Percentiles rank a stretch among this genome's conserved stretches.
Evolutionary conservation across 2,797 vertebrate species (phyloP).

Genomic region (Galagoides demidoff): DNA sequence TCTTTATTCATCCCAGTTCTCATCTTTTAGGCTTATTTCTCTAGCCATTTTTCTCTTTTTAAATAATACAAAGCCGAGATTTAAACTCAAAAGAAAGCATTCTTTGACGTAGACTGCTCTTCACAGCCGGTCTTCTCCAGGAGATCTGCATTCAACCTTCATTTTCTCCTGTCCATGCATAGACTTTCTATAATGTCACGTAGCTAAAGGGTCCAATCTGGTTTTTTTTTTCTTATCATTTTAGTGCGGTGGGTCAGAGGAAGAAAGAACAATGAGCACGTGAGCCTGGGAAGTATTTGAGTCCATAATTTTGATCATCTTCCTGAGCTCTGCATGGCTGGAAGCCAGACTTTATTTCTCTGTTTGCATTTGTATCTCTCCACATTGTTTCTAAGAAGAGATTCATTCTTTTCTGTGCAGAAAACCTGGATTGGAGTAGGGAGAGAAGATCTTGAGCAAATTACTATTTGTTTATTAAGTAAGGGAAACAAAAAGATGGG

Average conservation of each 20-base stretch:
- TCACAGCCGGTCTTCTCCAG: background rate
- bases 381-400: background rate
- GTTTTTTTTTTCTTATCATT: background rate
- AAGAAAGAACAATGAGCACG: background rate
- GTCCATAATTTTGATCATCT: background rate
- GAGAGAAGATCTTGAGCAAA: constrained; percentile 13
- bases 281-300: background rate
- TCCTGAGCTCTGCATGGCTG: background rate
- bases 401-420: background rate
- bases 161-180: background rate
- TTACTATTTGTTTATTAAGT: constrained; percentile 7
- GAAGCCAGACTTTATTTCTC: background rate
- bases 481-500: background rate
- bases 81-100: background rate
- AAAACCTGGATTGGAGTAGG: background rate
- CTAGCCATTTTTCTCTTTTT: background rate
- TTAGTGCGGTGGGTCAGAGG: background rate
- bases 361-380: background rate
- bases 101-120: background rate
- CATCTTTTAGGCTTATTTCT: background rate
- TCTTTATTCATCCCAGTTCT: background rate
- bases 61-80: background rate
- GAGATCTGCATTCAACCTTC: background rate
- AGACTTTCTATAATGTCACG: background rate
- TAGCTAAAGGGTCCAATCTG: background rate